These are phyloP conservation scores for Enteromius afrohamiltoni DNA, from an alignment of 2,797 vertebrate genomes.

Conservation along the genomic window DNA sequence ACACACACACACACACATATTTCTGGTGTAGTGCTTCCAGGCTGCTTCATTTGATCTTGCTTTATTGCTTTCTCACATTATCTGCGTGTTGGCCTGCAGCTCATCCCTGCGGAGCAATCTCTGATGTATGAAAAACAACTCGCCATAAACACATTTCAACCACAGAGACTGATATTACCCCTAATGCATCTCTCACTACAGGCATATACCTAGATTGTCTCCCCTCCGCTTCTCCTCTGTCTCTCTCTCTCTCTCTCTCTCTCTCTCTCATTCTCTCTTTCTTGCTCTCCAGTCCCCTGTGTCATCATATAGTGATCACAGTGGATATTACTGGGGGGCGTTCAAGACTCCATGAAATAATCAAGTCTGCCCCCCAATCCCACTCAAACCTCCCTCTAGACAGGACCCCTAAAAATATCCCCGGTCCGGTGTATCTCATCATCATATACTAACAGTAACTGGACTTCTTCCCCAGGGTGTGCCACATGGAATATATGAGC, in stretches of 20 bases:
- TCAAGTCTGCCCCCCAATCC: slow-evolving; percentile 43
- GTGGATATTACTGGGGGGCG: slow-evolving; percentile 38
- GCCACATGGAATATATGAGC: slow-evolving; percentile 50
- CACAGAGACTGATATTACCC: slow-evolving; percentile 65
- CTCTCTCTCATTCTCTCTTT: slow-evolving; percentile 35
- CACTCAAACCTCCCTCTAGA: slow-evolving; percentile 23
- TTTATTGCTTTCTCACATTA: slow-evolving; percentile 66
- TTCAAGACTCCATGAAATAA: slow-evolving; percentile 51
- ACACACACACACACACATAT: slow-evolving; percentile 1
- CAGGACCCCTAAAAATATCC: slow-evolving; percentile 33
- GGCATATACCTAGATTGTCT: slow-evolving; percentile 39
- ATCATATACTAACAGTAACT: slow-evolving; percentile 32
- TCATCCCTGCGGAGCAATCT: slow-evolving; percentile 65
- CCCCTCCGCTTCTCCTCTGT: not conserved
- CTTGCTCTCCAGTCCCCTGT: slow-evolving; percentile 16
- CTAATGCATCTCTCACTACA: slow-evolving; percentile 49
- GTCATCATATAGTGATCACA: slow-evolving; percentile 49
- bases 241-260: slow-evolving; percentile 35
- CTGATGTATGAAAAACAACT: slow-evolving; percentile 67
- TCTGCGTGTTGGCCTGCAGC: slow-evolving; percentile 58
- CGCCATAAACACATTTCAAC: slow-evolving; percentile 70
- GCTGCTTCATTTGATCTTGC: slow-evolving; percentile 66
- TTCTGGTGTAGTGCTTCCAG: slow-evolving; percentile 57
- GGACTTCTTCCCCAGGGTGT: slow-evolving; percentile 45
- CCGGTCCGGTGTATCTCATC: slow-evolving; percentile 11